Percentiles rank a stretch among this genome's conserved stretches.
These are phyloP conservation scores for Polietes domitor DNA, from an alignment of 2,888 invertebrate species.

Conservation along the genomic window DNA sequence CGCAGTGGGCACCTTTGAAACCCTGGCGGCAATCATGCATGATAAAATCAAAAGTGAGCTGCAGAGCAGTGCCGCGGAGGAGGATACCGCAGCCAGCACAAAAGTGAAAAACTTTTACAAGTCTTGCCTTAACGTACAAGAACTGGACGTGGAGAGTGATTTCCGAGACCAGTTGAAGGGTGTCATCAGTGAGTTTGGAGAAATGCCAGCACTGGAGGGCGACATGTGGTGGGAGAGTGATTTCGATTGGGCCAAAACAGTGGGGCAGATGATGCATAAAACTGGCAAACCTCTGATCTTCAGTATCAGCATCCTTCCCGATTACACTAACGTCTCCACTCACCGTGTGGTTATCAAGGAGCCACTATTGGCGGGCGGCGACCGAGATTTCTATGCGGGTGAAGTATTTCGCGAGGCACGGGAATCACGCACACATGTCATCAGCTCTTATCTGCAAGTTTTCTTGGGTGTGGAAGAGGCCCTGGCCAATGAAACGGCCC, in stretches of 20 bases:
- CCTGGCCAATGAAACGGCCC: constrained; percentile 57
- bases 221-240: constrained; percentile 44
- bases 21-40: background rate
- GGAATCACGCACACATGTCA: no score
- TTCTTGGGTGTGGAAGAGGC: no score
- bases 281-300: constrained; percentile 53
- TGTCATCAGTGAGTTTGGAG: background rate
- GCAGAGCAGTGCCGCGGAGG: no score
- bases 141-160: background rate
- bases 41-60: background rate
- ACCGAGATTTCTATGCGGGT: no score
- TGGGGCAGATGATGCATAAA: constrained; percentile 49
- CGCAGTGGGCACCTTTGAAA: background rate
- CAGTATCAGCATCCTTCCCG: background rate
- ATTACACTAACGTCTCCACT: no score
- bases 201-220: background rate
- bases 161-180: background rate
- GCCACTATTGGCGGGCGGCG: no score
- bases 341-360: no score
- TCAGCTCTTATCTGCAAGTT: no score
- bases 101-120: constrained; percentile 11
- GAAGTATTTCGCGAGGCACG: no score
- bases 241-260: constrained; percentile 62
- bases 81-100: background rate
- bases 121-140: background rate